These are phyloP conservation scores for Rhabdornis inornatus DNA, from an alignment of 2,113 vertebrate genomes.

Conservation along the genomic window DNA sequence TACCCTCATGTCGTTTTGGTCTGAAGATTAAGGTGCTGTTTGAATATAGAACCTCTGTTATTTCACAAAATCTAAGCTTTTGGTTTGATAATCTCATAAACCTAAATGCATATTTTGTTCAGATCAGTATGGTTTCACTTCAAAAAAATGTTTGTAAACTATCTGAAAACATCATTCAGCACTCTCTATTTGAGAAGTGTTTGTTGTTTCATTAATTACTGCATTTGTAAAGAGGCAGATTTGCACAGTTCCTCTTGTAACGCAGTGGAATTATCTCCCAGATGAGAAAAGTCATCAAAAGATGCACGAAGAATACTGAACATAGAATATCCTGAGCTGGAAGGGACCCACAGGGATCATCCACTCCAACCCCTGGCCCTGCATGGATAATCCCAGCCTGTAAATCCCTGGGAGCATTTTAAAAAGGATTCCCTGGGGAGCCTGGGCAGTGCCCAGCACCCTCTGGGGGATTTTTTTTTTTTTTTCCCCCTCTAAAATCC, in stretches of 20 bases:
- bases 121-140: not conserved
- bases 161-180: rapidly evolving
- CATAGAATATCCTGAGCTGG: no score
- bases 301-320: not conserved
- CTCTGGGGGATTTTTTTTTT: not conserved
- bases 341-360: not conserved
- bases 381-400: not conserved
- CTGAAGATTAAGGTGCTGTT: not conserved
- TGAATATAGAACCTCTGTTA: not conserved
- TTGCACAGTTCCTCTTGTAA: rapidly evolving
- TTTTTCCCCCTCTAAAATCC: not conserved
- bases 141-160: not conserved
- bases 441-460: not conserved
- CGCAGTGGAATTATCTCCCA: not conserved
- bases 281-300: not conserved
- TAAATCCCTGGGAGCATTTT: not conserved
- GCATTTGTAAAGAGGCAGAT: not conserved
- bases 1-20: not conserved
- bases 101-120: not conserved
- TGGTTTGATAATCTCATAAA: not conserved
- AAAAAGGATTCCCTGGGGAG: not conserved
- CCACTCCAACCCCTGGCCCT: rapidly evolving
- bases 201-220: not conserved
- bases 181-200: not conserved
- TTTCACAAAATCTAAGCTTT: not conserved